Evolutionary conservation across 1,140 invertebrate species (phyloP), one percentile per base, ranked within the genome.

Genomic region (honey bee (Apis mellifera)): DNA sequence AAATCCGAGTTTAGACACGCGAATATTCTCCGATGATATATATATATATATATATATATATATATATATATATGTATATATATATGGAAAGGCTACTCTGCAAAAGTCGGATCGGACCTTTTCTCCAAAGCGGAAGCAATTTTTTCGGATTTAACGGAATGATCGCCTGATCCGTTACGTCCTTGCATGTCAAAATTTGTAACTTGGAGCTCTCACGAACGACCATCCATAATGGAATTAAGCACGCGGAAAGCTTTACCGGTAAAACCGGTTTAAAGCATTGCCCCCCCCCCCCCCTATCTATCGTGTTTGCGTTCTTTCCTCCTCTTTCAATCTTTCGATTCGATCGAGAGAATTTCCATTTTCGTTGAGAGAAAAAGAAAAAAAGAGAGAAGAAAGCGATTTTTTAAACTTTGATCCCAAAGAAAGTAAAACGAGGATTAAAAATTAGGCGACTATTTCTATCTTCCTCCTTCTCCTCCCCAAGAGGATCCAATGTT

Each of bases 1-100:
- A 79, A 72, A 72, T 79, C 77, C 57, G 19, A 72, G 48, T 72
- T 62, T 62, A 72, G 57, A 79, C 77, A 52, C 42, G 32, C 13
- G 60, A 2, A 9, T 8, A 21, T 5, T 76, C 17, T 65, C 15
- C 5, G 17, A 54, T 65, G 74, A 65, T 66, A 42, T 66, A 66
- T 66, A 76, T 66, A 66, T 21, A 50, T 26, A 2, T 9, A 50
- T 26, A 2, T 9, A 52, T n/a, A 26, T 48, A 23, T 12, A 26
- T 32, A 32, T 32, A 32, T 32, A 32, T 32, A 32, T n/a, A n/a
- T n/a, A n/a, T n/a, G n/a, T n/a, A n/a, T n/a, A 2, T 32, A 32
- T 32, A 32, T 32, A 3, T 32, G 2, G 2, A 50, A 12, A 42
- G 15, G 9, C 2, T 19, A 1, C n/a, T 15, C 9, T 65, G 5